phyloP scores from a whole-genome alignment of 2,113 vertebrate genomes.

The Oncorhynchus keta region DNA sequence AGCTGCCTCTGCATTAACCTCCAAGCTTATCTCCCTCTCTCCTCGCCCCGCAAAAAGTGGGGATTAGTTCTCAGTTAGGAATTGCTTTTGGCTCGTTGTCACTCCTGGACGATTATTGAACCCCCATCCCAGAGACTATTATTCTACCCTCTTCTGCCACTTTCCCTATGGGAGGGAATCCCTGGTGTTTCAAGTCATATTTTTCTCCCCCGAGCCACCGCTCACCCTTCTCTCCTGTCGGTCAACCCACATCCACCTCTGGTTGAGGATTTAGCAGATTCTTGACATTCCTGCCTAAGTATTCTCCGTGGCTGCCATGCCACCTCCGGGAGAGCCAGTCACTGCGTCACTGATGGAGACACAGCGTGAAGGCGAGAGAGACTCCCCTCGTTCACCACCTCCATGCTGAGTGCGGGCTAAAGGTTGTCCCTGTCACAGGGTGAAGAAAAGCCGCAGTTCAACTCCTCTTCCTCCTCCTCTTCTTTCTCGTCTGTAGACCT shows the following conservation, averaged over 20 bases:
- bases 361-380: neutral
- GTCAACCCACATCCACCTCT: neutral
- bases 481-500: constrained; percentile 5
- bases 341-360: constrained; percentile 13
- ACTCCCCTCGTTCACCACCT: constrained; percentile 9
- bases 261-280: constrained; percentile 9
- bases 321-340: constrained; percentile 7
- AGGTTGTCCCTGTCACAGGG: constrained; percentile 28
- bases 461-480: constrained; percentile 13
- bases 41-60: constrained; percentile 37
- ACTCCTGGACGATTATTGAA: constrained; percentile 58
- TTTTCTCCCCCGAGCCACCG: neutral
- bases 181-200: constrained; percentile 41
- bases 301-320: constrained; percentile 28
- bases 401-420: constrained; percentile 23
- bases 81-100: constrained; percentile 69
- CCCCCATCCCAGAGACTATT: constrained; percentile 13
- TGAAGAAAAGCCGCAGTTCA: constrained; percentile 23
- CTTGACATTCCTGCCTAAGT: constrained; percentile 25
- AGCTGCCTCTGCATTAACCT: constrained; percentile 68
- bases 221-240: neutral
- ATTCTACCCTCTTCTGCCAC: constrained; percentile 26
- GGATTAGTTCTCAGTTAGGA: constrained; percentile 70
- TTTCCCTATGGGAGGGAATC: constrained; percentile 51
- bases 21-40: constrained; percentile 62